Percentiles rank a stretch among this genome's conserved stretches.
Conservation (phyloP, 1,140 invertebrate genomes). For the Berghia stephanieae region DNA sequence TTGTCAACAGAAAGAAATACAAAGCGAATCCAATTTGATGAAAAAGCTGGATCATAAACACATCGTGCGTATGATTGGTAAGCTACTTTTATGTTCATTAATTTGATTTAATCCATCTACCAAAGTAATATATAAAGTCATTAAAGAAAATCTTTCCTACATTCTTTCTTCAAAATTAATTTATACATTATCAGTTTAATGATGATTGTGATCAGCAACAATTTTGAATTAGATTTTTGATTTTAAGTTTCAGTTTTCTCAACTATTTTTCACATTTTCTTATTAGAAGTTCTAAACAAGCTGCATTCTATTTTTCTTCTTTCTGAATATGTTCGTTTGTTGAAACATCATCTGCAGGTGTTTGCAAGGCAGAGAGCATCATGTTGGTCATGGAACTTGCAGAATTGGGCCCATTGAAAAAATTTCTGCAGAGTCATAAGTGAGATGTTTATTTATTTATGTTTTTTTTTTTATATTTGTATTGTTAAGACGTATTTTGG, state of each 20-base stretch:
- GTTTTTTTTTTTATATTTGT: too few relatives aligned
- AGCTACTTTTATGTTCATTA: too few relatives aligned
- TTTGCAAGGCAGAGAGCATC: conserved; percentile 66
- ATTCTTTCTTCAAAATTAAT: too few relatives aligned
- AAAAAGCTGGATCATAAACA: conserved; percentile 66
- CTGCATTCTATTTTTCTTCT: background rate
- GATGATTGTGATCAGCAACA: background rate
- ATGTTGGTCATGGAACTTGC: conserved; percentile 71
- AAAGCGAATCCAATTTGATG: conserved; percentile 69
- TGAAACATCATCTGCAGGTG: conserved; percentile 51
- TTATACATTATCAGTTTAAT: too few relatives aligned
- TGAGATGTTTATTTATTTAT: conserved; percentile 22
- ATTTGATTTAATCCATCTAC: too few relatives aligned
- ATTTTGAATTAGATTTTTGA: background rate
- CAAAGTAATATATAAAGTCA: too few relatives aligned
- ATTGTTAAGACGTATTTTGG: too few relatives aligned
- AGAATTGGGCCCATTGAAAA: conserved; percentile 68
- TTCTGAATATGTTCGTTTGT: background rate
- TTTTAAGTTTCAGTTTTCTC: background rate
- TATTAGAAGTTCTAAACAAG: background rate
- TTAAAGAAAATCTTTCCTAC: too few relatives aligned
- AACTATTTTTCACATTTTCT: background rate
- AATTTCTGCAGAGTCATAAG: conserved; percentile 56
- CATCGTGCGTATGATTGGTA: conserved; percentile 69
- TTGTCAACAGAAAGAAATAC: conserved; percentile 63